These are phyloP conservation scores for Megaceryle maxima DNA, from an alignment of 2,113 vertebrate genomes.

Conservation along the genomic window DNA sequence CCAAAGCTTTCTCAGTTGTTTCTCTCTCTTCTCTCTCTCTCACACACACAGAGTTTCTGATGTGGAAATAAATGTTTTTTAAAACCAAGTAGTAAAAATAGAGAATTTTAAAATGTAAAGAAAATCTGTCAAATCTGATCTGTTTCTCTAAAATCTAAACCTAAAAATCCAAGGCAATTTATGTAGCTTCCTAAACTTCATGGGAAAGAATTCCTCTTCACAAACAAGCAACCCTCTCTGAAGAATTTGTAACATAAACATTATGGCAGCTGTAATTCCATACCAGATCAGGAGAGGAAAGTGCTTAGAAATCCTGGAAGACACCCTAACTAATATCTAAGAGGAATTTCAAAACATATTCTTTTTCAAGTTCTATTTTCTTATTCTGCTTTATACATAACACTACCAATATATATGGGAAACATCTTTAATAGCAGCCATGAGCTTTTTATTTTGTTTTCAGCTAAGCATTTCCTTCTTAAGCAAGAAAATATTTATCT, in stretches of 20 bases:
- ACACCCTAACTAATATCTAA: not conserved
- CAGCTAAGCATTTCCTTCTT: not conserved
- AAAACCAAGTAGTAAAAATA: not conserved
- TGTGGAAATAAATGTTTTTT: not conserved
- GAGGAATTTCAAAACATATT: not conserved
- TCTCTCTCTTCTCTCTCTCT: not conserved
- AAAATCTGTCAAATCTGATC: not conserved
- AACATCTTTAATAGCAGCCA: not conserved
- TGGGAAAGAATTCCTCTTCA: not conserved
- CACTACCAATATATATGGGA: not conserved
- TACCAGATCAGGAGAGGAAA: not conserved
- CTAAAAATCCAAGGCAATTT: not conserved
- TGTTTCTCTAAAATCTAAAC: not conserved
- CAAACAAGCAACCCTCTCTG: not conserved
- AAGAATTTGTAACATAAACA: not conserved
- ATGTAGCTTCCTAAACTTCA: not conserved
- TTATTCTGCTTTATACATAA: not conserved
- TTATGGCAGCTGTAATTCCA: not conserved
- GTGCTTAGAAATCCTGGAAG: not conserved
- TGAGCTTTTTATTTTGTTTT: not conserved
- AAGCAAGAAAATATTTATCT: not conserved
- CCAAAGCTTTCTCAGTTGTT: not conserved
- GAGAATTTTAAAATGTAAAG: not conserved
- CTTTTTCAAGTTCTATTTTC: not conserved
- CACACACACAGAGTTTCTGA: not conserved